phyloP scores from a whole-genome alignment of 2,797 vertebrate genomes.

The Lepus oiostolus region DNA sequence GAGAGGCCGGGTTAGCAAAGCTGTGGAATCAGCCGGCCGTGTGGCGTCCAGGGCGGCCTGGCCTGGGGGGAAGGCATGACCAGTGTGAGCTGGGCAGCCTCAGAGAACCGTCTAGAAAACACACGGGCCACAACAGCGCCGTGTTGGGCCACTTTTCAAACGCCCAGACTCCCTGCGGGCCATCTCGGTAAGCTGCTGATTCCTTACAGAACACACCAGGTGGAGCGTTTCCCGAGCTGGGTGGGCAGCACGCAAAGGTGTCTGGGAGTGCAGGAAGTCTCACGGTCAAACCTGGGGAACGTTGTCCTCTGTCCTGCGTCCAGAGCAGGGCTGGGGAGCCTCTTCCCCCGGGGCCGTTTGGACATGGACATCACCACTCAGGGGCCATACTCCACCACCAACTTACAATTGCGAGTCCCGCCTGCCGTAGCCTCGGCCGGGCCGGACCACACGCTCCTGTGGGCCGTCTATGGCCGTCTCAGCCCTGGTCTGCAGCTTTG shows the following conservation, averaged over 20 bases:
- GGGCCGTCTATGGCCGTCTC: too few relatives aligned
- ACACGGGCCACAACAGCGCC: neutral
- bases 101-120: neutral
- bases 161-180: rapidly evolving
- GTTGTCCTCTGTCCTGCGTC: neutral
- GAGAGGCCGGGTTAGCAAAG: slow-evolving; percentile 17
- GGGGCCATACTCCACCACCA: too few relatives aligned
- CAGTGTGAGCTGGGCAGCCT: neutral
- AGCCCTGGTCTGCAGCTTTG: neutral
- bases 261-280: neutral
- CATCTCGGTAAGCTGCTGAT: neutral
- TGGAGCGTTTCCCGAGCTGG: neutral
- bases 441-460: too few relatives aligned
- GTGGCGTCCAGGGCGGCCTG: neutral
- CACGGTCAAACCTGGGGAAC: neutral
- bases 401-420: too few relatives aligned
- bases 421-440: too few relatives aligned
- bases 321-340: too few relatives aligned
- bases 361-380: too few relatives aligned
- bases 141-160: neutral
- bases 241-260: neutral
- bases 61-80: neutral
- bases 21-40: neutral
- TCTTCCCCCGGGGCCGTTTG: too few relatives aligned
- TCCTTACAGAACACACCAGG: neutral